Evolutionary conservation across 2,113 vertebrate species (phyloP), one percentile per base, ranked within the genome.

Genomic region (Laticauda laticaudata): DNA sequence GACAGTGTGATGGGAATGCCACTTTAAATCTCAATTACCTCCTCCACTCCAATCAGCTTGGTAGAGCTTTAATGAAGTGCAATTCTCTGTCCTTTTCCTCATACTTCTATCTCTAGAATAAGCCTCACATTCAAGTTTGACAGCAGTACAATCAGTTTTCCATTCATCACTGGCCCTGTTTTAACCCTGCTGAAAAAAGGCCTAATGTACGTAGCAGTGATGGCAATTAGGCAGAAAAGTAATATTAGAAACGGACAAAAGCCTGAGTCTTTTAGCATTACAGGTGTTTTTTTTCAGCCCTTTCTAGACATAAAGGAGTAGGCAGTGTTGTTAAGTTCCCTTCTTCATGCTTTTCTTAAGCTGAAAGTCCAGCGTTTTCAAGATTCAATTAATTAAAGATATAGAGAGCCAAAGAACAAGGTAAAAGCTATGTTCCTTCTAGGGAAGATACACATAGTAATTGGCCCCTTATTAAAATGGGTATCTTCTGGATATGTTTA

Each of bases 31-130:
- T 99, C 99, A 99, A 99, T 99, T 99, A 99, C 98, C 99, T 99
- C 99, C 98, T 99, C 98, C 99, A 99, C 99, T 99, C 99, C 99
- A 99, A 99, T 99, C 99, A 99, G 99, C 98, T 99, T 99, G 98
- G 98, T 99, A 98, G 98, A 99, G 99, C 98, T 99, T 99, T 99
- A 99, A 99, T 99, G 99, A 99, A 99, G 99, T 99, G 98, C 98
- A 98, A 98, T 98, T 98, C 98, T 98, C 98, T 98, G 98, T 98
- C 98, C 98, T 98, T 98, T 98, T 98, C 98, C 98, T 98, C 98
- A 98, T 98, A 98, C 97, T 98, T 98, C 98, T 98, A 99, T 99
- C 98, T 98, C 98, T 98, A 98, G 98, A 99, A 99, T 98, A 98
- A 99, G 98, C 98, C 98, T 98, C 98, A 99, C 98, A 99, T 98